Evolutionary conservation across 1,140 invertebrate genomes (phyloP).

Genomic region (Ectropis grisescens): DNA sequence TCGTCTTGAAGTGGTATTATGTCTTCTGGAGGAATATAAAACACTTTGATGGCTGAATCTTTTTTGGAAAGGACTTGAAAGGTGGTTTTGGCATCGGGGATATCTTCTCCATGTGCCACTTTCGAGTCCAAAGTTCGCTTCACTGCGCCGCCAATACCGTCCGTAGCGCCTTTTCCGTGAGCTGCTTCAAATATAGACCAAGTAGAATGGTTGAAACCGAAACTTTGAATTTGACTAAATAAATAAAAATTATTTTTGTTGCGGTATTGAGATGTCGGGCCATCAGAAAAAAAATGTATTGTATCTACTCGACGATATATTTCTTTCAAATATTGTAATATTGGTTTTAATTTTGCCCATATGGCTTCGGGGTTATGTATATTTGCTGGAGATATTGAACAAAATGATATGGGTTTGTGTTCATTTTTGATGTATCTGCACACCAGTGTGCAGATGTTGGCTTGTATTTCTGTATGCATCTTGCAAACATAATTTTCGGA

Average conservation of each 20-base stretch:
- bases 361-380: conserved; percentile 10
- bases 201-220: neutral
- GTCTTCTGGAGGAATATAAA: conserved; percentile 2
- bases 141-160: conserved; percentile 14
- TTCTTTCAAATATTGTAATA: conserved; percentile 7
- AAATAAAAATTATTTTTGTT: conserved; percentile 18
- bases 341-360: conserved; percentile 11
- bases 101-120: conserved; percentile 6
- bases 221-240: conserved; percentile 2
- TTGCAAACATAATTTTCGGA: conserved; percentile 13
- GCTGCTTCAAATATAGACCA: conserved; percentile 16
- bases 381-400: conserved; percentile 4
- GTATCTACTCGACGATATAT: conserved; percentile 1
- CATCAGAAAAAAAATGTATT: conserved; percentile 15
- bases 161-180: conserved; percentile 19
- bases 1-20: neutral
- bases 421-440: neutral
- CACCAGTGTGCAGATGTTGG: conserved; percentile 10
- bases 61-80: neutral
- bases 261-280: conserved; percentile 9
- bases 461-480: conserved; percentile 9
- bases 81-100: conserved; percentile 7
- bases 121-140: conserved; percentile 10
- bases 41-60: conserved; percentile 1
- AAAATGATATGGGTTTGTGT: conserved; percentile 3